A percentile compares a stretch with the other conserved stretches of the same genome.
These are phyloP conservation scores for Platygyra sinensis DNA, from an alignment of 64 coral and sea anemone genomes.

Conservation along the genomic window DNA sequence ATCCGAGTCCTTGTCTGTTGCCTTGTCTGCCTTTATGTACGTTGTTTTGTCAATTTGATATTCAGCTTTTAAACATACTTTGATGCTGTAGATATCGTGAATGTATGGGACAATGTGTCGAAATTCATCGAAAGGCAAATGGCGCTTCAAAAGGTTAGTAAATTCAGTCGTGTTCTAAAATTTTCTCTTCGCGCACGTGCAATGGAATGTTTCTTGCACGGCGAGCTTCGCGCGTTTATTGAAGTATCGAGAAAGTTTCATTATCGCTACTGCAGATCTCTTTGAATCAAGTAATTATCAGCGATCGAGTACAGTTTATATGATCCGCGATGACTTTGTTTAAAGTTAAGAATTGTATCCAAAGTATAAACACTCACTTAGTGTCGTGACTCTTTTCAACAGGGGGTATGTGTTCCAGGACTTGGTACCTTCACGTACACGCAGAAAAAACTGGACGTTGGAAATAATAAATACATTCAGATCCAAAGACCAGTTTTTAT, in stretches of 20 bases:
- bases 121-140: slow-evolving; percentile 91
- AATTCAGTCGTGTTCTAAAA: not conserved
- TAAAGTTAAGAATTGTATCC: not conserved
- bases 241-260: not conserved
- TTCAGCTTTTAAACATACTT: not conserved
- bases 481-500: slow-evolving; percentile 96
- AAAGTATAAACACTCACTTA: not conserved
- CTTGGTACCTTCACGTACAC: slow-evolving; percentile 91
- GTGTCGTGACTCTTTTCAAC: not conserved
- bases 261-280: not conserved
- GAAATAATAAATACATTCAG: slow-evolving; percentile 88
- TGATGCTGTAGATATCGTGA: slow-evolving; percentile 81
- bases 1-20: slow-evolving; percentile 31
- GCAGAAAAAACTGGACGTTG: slow-evolving; percentile 94
- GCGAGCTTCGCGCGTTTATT: slow-evolving; percentile 10
- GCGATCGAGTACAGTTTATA: not conserved
- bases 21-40: slow-evolving; percentile 18
- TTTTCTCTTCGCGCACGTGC: slow-evolving; percentile 57
- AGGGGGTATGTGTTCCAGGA: slow-evolving; percentile 93
- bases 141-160: slow-evolving; percentile 85
- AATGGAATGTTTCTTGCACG: not conserved
- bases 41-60: slow-evolving; percentile 32
- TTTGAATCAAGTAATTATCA: not conserved
- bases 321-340: not conserved
- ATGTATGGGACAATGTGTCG: slow-evolving; percentile 94